These are phyloP conservation scores for Nasonia longicornis DNA, from an alignment of 1,140 invertebrate genomes.

Conservation along the genomic window DNA sequence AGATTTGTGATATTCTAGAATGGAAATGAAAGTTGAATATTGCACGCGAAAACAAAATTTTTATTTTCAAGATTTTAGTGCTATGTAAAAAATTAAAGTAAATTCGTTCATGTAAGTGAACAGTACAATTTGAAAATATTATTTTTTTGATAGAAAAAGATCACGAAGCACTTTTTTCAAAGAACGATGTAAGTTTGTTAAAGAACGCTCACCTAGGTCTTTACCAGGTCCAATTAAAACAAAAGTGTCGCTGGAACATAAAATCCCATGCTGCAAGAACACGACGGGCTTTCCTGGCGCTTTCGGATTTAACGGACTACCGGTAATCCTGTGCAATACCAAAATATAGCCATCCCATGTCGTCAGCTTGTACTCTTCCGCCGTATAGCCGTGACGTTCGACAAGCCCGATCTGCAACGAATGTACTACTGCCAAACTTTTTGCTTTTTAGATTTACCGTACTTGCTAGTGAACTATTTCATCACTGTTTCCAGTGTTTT, in stretches of 20 bases:
- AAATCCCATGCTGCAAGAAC: conserved; percentile 81
- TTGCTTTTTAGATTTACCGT: not conserved
- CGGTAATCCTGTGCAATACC: conserved; percentile 71
- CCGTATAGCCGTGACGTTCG: conserved; percentile 69
- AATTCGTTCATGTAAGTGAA: too few species aligned
- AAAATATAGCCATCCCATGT: conserved; percentile 74
- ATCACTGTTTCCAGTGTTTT: not conserved
- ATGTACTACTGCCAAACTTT: not conserved
- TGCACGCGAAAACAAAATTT: not conserved
- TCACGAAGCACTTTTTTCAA: not conserved
- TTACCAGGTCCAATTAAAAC: conserved; percentile 62
- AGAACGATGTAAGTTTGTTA: not conserved
- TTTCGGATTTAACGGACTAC: conserved; percentile 54
- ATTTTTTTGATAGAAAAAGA: too few species aligned
- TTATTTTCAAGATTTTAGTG: not conserved
- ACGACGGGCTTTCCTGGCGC: conserved; percentile 61
- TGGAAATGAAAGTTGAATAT: conserved; percentile 11
- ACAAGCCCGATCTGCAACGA: conserved; percentile 53
- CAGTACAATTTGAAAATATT: too few species aligned
- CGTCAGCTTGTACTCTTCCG: conserved; percentile 68
- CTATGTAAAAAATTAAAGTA: too few species aligned
- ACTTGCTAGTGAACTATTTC: not conserved
- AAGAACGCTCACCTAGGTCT: conserved; percentile 56
- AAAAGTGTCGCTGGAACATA: conserved; percentile 65
- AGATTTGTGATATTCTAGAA: conserved; percentile 27